phyloP scores from a whole-genome alignment of 1,140 invertebrate species.

The Sinonovacula constricta region DNA sequence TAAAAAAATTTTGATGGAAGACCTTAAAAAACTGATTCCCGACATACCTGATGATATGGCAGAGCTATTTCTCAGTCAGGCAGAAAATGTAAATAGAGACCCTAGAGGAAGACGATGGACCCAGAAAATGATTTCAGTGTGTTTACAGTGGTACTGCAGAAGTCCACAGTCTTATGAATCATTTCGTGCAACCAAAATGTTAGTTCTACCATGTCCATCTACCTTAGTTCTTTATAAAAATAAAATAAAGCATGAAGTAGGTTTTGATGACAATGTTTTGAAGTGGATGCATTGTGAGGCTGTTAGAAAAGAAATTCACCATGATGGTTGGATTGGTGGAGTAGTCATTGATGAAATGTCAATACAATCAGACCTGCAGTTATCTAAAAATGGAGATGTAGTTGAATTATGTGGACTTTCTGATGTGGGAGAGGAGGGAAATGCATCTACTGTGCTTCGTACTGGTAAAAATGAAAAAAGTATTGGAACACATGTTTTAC shows the following conservation, averaged over 20 bases:
- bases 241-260: constrained; percentile 40
- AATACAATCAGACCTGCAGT: constrained; percentile 51
- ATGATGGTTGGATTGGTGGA: constrained; percentile 33
- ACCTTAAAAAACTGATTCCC: constrained; percentile 19
- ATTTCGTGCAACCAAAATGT: not conserved
- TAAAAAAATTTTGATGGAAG: not conserved
- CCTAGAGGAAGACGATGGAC: constrained; percentile 37
- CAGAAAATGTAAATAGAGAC: constrained; percentile 17
- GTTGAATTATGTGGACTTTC: constrained; percentile 19
- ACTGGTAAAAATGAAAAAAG: constrained; percentile 23
- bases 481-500: constrained; percentile 24
- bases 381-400: constrained; percentile 22
- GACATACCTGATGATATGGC: constrained; percentile 12
- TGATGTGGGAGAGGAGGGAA: constrained; percentile 28
- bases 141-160: constrained; percentile 28
- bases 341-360: constrained; percentile 51
- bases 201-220: constrained; percentile 24
- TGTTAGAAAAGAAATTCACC: not conserved
- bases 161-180: constrained; percentile 31
- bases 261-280: constrained; percentile 44
- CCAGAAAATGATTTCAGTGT: constrained; percentile 2
- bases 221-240: constrained; percentile 51
- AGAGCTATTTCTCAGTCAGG: not conserved
- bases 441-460: constrained; percentile 9
- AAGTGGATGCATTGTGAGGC: constrained; percentile 55